phyloP scores from a whole-genome alignment of 2,888 invertebrate genomes.

The Ischnus inquisitorius region DNA sequence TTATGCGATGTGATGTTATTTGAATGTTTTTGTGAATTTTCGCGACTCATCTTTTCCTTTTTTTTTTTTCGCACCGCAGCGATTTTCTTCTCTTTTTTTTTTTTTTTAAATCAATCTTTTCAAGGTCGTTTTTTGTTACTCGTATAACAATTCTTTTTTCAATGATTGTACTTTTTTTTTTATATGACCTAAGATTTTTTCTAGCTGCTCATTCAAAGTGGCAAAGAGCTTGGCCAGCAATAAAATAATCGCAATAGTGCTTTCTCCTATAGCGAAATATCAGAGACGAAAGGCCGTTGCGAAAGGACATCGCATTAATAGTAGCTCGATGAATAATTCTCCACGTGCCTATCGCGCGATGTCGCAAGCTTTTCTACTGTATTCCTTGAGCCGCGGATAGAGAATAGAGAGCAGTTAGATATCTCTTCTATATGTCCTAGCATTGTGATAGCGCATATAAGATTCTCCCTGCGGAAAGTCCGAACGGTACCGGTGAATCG shows the following conservation, averaged over 20 bases:
- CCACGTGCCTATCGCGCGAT: conserved; percentile 21
- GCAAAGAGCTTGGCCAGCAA: neutral
- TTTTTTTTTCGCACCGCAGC: neutral
- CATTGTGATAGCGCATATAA: conserved; percentile 20
- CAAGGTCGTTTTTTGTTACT: neutral
- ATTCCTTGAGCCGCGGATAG: conserved; percentile 49
- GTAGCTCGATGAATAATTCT: conserved; percentile 74
- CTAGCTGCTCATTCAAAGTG: neutral
- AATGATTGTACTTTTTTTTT: neutral
- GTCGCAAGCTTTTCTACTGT: conserved; percentile 33
- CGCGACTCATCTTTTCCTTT: neutral
- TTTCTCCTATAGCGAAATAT: conserved; percentile 59
- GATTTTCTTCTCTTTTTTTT: neutral
- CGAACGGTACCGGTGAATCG: conserved; percentile 76
- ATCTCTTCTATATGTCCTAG: conserved; percentile 10
- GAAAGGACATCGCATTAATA: conserved; percentile 78
- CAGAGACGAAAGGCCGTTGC: conserved; percentile 52
- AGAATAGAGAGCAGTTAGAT: conserved; percentile 77
- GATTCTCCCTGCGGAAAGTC: conserved; percentile 73
- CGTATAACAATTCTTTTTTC: neutral
- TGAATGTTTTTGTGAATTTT: neutral
- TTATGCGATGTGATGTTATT: conserved; percentile 33
- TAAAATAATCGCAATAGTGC: conserved; percentile 24
- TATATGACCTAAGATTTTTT: neutral
- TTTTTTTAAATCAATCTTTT: neutral